A percentile compares a stretch with the other conserved stretches of the same genome.
Conservation (phyloP, 2,113 vertebrate genomes). For the Ifrita kowaldi region DNA sequence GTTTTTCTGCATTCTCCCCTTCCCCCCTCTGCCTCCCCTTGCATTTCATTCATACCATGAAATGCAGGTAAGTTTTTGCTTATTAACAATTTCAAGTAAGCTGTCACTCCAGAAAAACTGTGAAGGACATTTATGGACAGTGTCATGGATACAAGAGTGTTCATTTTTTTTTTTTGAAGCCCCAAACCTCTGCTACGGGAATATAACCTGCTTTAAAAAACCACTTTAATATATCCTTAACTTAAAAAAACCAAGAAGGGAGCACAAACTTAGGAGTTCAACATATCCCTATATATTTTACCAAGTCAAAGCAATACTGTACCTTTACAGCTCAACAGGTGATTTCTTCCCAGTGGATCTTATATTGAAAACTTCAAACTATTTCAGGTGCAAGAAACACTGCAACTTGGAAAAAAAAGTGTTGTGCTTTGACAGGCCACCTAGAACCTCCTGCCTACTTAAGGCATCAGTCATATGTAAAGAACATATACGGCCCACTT, state of each 20-base stretch:
- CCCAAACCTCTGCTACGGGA: not conserved
- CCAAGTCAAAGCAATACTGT: not conserved
- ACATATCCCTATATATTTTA: not conserved
- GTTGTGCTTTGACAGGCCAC: not conserved
- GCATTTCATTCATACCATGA: not conserved
- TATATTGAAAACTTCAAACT: not conserved
- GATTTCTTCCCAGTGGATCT: not conserved
- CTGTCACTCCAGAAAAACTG: not conserved
- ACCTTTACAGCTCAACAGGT: not conserved
- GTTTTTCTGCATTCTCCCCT: not conserved
- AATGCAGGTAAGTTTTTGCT: not conserved
- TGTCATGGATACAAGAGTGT: not conserved
- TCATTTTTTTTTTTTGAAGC: not conserved
- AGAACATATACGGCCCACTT: not conserved
- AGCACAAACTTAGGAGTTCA: not conserved
- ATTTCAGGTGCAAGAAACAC: not conserved
- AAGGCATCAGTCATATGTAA: not conserved
- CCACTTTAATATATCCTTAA: not conserved
- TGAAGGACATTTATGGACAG: not conserved
- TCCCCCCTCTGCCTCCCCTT: rapidly evolving
- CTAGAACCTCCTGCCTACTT: not conserved
- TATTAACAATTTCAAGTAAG: not conserved
- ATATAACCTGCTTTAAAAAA: not conserved
- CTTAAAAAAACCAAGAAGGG: not conserved
- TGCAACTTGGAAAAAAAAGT: not conserved